Base-by-base conservation (phyloP, 2,797 vertebrate genomes). In the Sus cebifrons region DNA sequence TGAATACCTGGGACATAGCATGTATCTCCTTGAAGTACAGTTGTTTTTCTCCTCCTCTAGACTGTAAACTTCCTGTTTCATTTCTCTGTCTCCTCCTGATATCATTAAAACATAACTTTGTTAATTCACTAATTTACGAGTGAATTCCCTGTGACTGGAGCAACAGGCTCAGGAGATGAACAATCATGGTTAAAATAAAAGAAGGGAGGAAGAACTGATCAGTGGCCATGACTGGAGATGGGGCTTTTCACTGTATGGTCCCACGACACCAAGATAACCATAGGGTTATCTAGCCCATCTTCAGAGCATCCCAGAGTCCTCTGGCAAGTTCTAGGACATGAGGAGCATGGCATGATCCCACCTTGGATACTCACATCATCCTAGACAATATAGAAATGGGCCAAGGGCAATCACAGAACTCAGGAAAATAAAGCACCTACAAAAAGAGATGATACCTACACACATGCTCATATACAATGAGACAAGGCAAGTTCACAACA, bases 121-220 rank as follows among this genome's bases (percentile, higher is more conserved):
- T 14, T 44, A 58, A 83, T 86, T 89, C 23, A 71, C 91, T 78
- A 93, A 86, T 83, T 74, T 44, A 54, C 62, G 12, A 29, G 77
- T 89, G 32, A 71, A 83, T 10, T 29, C 54, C 23, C 20, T 65
- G 17, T 16, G n/a, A 15, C 62, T 75, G 27, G 65, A 79, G 56
- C 70, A 75, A 32, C 25, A 67, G 36, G n/a, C 44, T 87, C 27
- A 64, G 49, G 73, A 96, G 29, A 78, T 49, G 15, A 89, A 88
- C 54, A 68, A 75, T 6, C 5, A 9, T 2, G 10, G 56, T 17
- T 60, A 85, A 81, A 89, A 56, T 16, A 68, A 93, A 54, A 52
- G 14, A 78, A 86, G 15, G 11, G 68, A 78, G 25, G 8, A 67
- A 62, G 67, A 90, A 67, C 10, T 2, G 20, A 85, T 14, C 12